phyloP scores from a whole-genome alignment of 2,888 invertebrate genomes.

The Pseudococcus jackbeardsleyi region DNA sequence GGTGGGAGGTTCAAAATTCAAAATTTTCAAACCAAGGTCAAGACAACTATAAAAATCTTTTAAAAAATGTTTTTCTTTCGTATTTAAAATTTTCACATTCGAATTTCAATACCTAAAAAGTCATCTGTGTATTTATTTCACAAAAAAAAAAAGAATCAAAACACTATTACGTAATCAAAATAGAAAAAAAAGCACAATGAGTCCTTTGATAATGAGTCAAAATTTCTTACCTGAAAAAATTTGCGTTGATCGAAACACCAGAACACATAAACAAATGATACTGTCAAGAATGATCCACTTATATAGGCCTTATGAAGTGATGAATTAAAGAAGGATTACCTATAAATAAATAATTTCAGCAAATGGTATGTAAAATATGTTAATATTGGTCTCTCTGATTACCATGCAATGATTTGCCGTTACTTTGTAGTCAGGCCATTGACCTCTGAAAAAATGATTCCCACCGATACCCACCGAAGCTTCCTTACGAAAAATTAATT shows the following conservation, averaged over 20 bases:
- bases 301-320: background rate
- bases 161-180: background rate
- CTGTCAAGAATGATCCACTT: slow-evolving; percentile 7
- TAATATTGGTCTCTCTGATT: slow-evolving; percentile 22
- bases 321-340: slow-evolving; percentile 5
- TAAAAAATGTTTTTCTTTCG: no score
- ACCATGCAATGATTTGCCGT: slow-evolving; percentile 39
- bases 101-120: no score
- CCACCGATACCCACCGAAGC: background rate
- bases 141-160: background rate
- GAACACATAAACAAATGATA: background rate
- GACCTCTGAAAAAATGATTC: background rate
- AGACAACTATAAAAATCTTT: no score
- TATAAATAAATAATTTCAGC: slow-evolving; percentile 20
- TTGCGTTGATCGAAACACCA: slow-evolving; percentile 12
- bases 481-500: slow-evolving; percentile 1
- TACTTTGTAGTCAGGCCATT: slow-evolving; percentile 12
- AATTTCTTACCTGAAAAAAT: background rate
- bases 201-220: background rate
- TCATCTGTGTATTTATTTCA: background rate
- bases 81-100: no score
- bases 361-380: slow-evolving; percentile 25
- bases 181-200: background rate
- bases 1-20: no score
- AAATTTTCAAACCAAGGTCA: no score